phyloP scores from a whole-genome alignment of 2,113 vertebrate genomes.

The Corapipo altera region DNA sequence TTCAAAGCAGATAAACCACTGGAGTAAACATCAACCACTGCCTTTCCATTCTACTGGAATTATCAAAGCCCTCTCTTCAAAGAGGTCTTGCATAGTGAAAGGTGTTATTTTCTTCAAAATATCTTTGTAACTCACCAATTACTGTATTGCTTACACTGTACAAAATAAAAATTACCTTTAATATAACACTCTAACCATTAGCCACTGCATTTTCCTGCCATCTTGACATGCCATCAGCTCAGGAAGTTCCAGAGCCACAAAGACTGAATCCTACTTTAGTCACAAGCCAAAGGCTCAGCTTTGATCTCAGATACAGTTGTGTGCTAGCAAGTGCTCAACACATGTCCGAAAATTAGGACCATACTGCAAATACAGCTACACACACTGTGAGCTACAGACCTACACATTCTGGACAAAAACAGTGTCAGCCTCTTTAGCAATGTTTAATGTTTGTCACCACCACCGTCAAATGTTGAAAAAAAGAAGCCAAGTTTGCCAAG shows the following conservation, averaged over 20 bases:
- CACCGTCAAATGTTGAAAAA: not conserved
- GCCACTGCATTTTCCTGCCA: not conserved
- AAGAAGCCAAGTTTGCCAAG: not conserved
- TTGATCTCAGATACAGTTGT: not conserved
- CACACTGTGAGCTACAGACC: not conserved
- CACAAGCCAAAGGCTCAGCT: not conserved
- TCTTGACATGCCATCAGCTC: not conserved
- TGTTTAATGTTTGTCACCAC: not conserved
- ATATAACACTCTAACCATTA: not conserved
- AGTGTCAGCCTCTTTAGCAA: not conserved
- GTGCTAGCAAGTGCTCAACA: not conserved
- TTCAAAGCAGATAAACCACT: not conserved
- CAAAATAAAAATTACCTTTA: not conserved
- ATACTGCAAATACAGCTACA: not conserved
- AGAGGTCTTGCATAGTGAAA: not conserved
- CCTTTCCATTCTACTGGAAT: not conserved
- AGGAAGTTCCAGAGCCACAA: not conserved
- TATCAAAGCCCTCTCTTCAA: slow-evolving; percentile 23
- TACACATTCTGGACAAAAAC: not conserved
- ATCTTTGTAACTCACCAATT: not conserved
- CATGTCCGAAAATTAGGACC: not conserved
- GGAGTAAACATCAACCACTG: not conserved
- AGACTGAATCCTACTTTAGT: not conserved
- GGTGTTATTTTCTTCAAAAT: not conserved
- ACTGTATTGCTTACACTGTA: not conserved